Evolutionary conservation across 2,113 vertebrate genomes (phyloP).

Genomic region (Cynopterus brachyotis): DNA sequence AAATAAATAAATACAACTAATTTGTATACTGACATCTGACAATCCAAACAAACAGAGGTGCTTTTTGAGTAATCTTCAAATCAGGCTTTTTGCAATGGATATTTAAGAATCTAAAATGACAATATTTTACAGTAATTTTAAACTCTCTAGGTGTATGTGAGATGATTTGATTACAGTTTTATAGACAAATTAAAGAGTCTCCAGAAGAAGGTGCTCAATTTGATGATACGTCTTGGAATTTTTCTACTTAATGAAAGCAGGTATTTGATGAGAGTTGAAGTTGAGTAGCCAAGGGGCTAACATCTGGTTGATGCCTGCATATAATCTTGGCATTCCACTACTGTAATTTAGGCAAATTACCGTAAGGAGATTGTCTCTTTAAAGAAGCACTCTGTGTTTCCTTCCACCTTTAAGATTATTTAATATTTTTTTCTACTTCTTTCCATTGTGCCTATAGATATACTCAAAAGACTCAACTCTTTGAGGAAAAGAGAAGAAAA

Average conservation of each 20-base stretch:
- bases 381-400: neutral
- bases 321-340: neutral
- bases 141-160: neutral
- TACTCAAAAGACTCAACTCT: neutral
- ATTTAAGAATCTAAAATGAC: neutral
- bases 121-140: neutral
- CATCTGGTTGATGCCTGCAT: neutral
- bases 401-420: neutral
- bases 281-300: neutral
- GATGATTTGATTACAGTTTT: neutral
- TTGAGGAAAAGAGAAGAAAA: neutral
- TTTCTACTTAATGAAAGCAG: neutral
- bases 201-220: neutral
- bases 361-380: neutral
- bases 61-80: neutral
- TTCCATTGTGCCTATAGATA: neutral
- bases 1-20: slow-evolving; percentile 26
- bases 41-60: neutral
- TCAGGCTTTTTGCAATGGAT: neutral
- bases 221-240: neutral
- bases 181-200: neutral
- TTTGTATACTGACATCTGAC: neutral
- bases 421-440: neutral
- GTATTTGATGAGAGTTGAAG: neutral
- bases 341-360: neutral